These are phyloP conservation scores for Ceratosolen solmsi DNA, from an alignment of 1,140 invertebrate species.

Conservation along the genomic window DNA sequence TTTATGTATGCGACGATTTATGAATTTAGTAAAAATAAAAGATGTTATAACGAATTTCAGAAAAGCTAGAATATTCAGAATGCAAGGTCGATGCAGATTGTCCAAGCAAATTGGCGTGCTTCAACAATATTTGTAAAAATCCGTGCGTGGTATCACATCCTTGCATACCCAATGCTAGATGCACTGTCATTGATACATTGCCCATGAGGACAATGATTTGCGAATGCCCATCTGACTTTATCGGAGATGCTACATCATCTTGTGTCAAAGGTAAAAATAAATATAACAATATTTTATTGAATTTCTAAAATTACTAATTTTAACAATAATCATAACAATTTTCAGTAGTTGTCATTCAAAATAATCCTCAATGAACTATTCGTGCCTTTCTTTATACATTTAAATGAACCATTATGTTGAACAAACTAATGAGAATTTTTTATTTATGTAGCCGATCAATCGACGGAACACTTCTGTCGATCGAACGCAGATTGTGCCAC, in stretches of 20 bases:
- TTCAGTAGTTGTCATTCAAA: too few relatives aligned
- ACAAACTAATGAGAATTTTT: background rate
- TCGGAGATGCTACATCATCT: constrained; percentile 87
- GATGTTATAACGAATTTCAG: too few relatives aligned
- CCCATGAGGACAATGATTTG: constrained; percentile 91
- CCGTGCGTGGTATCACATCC: constrained; percentile 86
- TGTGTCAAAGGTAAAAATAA: constrained; percentile 85
- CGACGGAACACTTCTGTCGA: constrained; percentile 78
- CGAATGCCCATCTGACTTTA: constrained; percentile 85
- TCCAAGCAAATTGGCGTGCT: constrained; percentile 87
- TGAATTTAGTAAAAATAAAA: too few relatives aligned
- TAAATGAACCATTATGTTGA: too few relatives aligned
- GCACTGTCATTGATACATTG: constrained; percentile 86
- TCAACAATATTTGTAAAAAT: constrained; percentile 85
- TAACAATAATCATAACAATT: too few relatives aligned
- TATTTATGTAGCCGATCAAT: constrained; percentile 62
- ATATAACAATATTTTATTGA: too few relatives aligned
- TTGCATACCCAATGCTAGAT: constrained; percentile 86
- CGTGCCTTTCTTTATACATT: too few relatives aligned
- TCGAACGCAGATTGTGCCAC: constrained; percentile 79
- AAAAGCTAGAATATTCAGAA: constrained; percentile 76
- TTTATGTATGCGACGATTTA: too few relatives aligned
- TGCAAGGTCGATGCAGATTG: constrained; percentile 90
- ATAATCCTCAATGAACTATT: too few relatives aligned
- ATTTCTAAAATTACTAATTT: too few relatives aligned